phyloP scores from a whole-genome alignment of 1,140 invertebrate species.

The Drosophila miranda region DNA sequence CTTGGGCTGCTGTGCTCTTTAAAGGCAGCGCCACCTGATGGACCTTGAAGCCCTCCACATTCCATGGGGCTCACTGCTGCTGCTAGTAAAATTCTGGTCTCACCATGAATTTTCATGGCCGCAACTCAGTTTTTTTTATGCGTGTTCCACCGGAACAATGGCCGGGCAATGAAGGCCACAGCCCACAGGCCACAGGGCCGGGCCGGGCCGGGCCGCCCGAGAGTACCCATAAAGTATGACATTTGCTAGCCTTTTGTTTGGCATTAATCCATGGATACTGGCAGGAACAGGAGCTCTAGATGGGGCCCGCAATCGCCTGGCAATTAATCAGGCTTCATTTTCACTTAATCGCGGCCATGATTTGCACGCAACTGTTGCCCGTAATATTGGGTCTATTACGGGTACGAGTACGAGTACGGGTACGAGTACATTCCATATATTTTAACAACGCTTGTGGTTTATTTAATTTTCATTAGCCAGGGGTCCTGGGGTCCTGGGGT shows the following conservation, averaged over 20 bases:
- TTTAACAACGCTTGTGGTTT: conserved; percentile 38
- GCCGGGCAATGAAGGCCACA: conserved; percentile 14
- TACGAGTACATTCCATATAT: not conserved
- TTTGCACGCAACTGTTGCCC: conserved; percentile 61
- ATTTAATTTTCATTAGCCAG: conserved; percentile 65
- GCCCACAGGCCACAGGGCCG: too few species aligned
- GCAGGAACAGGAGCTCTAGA: conserved; percentile 1
- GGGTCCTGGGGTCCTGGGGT: not conserved
- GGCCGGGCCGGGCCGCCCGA: not conserved
- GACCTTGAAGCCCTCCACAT: too few species aligned
- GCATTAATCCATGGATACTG: conserved; percentile 34
- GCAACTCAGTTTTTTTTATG: conserved; percentile 45
- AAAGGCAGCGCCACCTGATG: too few species aligned
- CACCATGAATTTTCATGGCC: conserved; percentile 66
- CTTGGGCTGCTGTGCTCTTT: too few species aligned
- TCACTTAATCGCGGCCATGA: conserved; percentile 72
- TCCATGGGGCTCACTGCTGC: too few species aligned
- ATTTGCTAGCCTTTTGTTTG: conserved; percentile 67
- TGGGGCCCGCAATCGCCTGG: conserved; percentile 28
- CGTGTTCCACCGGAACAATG: conserved; percentile 57
- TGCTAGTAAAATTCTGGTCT: conserved; percentile 61
- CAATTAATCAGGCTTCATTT: conserved; percentile 77
- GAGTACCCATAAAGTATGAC: conserved; percentile 61
- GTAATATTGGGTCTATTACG: not conserved
- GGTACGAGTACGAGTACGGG: too few species aligned